phyloP scores from a whole-genome alignment of 2,797 vertebrate genomes.

The Pterois miles region DNA sequence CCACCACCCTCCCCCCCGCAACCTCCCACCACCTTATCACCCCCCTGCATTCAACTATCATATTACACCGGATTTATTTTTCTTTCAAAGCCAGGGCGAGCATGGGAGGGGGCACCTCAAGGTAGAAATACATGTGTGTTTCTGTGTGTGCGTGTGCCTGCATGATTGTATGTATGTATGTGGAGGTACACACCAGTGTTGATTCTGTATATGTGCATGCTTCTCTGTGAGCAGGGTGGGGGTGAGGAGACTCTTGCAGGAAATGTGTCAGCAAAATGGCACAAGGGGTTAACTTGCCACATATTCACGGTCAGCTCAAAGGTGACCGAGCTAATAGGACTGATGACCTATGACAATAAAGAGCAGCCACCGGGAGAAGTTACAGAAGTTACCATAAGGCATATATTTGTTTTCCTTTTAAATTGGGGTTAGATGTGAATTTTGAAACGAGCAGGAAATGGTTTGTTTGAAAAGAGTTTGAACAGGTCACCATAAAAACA shows the following conservation, averaged over 20 bases:
- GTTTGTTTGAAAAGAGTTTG: neutral
- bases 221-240: neutral
- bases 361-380: slow-evolving; percentile 20
- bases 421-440: neutral
- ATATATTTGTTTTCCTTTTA: neutral
- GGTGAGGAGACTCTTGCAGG: slow-evolving; percentile 16
- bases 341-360: slow-evolving; percentile 70
- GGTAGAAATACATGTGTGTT: slow-evolving; percentile 14
- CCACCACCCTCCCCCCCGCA: slow-evolving; percentile 73
- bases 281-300: slow-evolving; percentile 47
- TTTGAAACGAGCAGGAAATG: neutral
- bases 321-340: slow-evolving; percentile 69
- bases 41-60: slow-evolving; percentile 65
- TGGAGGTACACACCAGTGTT: slow-evolving; percentile 19
- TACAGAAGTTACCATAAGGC: neutral
- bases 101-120: slow-evolving; percentile 15
- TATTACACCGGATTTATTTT: slow-evolving; percentile 84
- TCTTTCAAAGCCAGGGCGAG: slow-evolving; percentile 66
- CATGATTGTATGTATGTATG: slow-evolving; percentile 16
- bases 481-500: neutral
- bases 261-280: slow-evolving; percentile 42
- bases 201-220: slow-evolving; percentile 12
- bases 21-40: slow-evolving; percentile 75
- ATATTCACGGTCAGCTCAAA: slow-evolving; percentile 51
- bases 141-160: slow-evolving; percentile 37